Evolutionary conservation across 2,888 invertebrate genomes (phyloP).

Genomic region (Ditula angustiorana): DNA sequence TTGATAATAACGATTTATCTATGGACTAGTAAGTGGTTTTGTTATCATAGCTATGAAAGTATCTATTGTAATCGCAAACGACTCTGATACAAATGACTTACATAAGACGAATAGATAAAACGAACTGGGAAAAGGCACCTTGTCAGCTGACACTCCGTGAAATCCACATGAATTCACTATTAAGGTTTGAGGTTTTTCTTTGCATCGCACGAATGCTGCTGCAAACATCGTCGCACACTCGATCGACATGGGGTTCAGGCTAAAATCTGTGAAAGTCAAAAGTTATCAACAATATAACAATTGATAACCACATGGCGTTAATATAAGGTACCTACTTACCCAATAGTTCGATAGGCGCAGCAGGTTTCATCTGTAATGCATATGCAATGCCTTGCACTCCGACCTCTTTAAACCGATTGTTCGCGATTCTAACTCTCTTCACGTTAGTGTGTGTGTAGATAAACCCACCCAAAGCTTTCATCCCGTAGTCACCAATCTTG

Average conservation of each 20-base stretch:
- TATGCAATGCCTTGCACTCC: conserved; percentile 85
- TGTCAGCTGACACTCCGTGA: conserved; percentile 79
- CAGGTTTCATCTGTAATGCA: conserved; percentile 79
- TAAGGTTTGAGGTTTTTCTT: conserved; percentile 82
- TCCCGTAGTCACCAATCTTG: conserved; percentile 86
- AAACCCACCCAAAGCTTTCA: conserved; percentile 87
- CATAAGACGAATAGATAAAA: background rate
- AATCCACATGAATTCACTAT: conserved; percentile 85
- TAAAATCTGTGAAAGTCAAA: conserved; percentile 71
- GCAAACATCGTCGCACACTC: conserved; percentile 86
- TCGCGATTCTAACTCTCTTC: conserved; percentile 79
- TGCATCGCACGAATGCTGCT: conserved; percentile 84
- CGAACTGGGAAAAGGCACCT: conserved; percentile 51
- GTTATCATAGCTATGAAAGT: background rate
- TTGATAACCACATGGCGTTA: background rate
- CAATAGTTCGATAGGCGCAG: conserved; percentile 76
- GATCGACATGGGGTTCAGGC: conserved; percentile 86
- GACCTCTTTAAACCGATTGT: conserved; percentile 83
- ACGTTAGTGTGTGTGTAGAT: conserved; percentile 77
- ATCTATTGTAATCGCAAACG: background rate
- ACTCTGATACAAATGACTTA: background rate
- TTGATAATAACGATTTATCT: background rate
- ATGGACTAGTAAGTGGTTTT: background rate
- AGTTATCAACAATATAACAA: background rate
- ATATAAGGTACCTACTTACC: conserved; percentile 53